These are phyloP conservation scores for Danio jaintianensis DNA, from an alignment of 2,797 vertebrate species.

Conservation along the genomic window DNA sequence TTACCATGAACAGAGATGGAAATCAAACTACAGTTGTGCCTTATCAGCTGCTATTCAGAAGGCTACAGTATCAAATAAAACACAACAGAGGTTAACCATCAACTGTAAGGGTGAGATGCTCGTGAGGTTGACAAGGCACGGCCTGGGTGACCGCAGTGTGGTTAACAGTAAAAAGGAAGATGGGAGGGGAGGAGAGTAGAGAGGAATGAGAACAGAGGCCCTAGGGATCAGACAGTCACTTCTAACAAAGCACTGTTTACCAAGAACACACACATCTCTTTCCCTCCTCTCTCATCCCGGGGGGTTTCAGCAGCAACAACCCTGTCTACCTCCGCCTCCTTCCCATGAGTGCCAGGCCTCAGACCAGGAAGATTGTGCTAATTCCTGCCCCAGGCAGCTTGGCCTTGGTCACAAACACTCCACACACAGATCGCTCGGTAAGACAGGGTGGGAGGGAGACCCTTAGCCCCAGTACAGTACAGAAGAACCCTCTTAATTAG, in stretches of 20 bases:
- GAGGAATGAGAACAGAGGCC: conserved; percentile 62
- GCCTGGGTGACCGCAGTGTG: neutral
- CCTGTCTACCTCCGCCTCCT: conserved; percentile 36
- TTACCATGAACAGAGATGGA: conserved; percentile 53
- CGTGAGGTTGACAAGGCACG: neutral
- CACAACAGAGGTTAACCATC: conserved; percentile 16
- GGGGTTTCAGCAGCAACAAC: conserved; percentile 20
- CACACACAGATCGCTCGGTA: conserved; percentile 62
- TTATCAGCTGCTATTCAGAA: conserved; percentile 19
- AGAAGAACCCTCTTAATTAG: conserved; percentile 80
- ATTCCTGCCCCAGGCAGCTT: conserved; percentile 74
- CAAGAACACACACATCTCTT: conserved; percentile 72
- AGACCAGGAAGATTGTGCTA: conserved; percentile 79
- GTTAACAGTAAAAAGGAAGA: conserved; percentile 58
- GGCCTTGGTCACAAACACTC: conserved; percentile 69
- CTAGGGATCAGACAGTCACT: conserved; percentile 79
- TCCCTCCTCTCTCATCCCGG: conserved; percentile 57
- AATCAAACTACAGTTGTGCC: conserved; percentile 50
- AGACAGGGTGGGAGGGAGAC: conserved; percentile 49
- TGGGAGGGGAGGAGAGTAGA: conserved; percentile 42
- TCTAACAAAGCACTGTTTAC: conserved; percentile 82
- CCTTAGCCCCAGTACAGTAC: conserved; percentile 74
- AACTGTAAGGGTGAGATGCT: conserved; percentile 23
- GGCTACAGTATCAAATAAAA: conserved; percentile 1
- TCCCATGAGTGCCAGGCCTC: conserved; percentile 68